Base-by-base conservation (phyloP, 2,113 vertebrate species). In the Phoxinus phoxinus region DNA sequence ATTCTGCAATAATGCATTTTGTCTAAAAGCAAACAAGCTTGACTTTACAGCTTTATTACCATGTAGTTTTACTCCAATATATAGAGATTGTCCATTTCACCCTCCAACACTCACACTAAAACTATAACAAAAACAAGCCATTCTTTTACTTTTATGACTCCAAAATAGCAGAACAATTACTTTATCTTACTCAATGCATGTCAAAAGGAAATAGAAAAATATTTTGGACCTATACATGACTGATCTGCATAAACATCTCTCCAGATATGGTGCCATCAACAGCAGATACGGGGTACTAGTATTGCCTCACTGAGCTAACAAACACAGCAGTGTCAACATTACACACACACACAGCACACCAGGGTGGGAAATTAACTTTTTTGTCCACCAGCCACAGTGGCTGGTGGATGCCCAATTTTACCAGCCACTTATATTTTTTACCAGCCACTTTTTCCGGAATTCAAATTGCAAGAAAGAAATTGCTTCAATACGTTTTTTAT, bases 251-350 rank as follows among this genome's bases (percentile, higher is more conserved):
- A 79, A 51, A 56, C 32, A 4, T 35, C n/a, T 61, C 65, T 46
- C 63, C 46, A 85, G 21, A 78, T 71, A 30, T 19, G 17, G 75
- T 25, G 23, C 30, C 46, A 69, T 51, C 30, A 56, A 51, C 30
- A 56, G 61, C 44, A 81, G 27, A 48, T 69, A 69, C 13, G 19
- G 44, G 17, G 61, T 17, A 67, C 27, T 63, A n/a, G n/a, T n/a
- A 63, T 58, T 67, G 59, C 74, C 61, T 67, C 59, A 85, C 25
- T 67, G 23, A 35, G 30, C 44, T 65, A 41, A 77, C 61, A 53
- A 53, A 53, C 84, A 67, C 63, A 78, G 75, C 74, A 69, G 44
- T 51, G 74, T 85, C 53, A 58, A 78, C 74, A 85, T 56, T 32
- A 74, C 56, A 44, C 56, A 74, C 19, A 30, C 56, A 30, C 41